Evolutionary conservation across 2,797 vertebrate species (phyloP).

Genomic region (Chromis chromis): DNA sequence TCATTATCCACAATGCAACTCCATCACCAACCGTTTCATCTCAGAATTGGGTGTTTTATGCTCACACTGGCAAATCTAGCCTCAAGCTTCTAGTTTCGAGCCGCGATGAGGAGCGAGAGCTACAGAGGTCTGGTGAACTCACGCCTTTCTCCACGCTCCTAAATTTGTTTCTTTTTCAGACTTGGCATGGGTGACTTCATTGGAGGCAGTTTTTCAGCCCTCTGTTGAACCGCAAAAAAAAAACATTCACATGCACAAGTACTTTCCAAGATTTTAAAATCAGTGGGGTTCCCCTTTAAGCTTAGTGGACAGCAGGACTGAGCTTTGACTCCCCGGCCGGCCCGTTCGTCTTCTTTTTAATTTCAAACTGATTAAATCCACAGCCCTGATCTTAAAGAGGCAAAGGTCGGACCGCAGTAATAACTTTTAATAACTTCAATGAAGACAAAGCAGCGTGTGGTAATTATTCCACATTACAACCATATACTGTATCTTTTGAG

Average conservation of each 20-base stretch:
- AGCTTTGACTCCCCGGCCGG: background rate
- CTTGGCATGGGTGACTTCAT: background rate
- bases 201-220: background rate
- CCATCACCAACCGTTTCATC: background rate
- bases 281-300: background rate
- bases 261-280: background rate
- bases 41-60: background rate
- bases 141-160: no score
- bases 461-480: background rate
- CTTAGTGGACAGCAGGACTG: background rate
- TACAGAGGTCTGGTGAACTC: constrained; percentile 3
- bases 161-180: no score
- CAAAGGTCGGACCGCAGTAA: constrained; percentile 11
- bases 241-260: no score
- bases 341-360: background rate
- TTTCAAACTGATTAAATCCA: constrained; percentile 21
- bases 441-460: background rate
- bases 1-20: background rate
- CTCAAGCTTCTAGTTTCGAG: background rate
- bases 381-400: background rate
- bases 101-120: background rate
- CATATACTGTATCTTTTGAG: constrained; percentile 11
- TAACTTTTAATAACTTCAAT: constrained; percentile 11
- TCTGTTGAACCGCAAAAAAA: no score
- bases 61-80: background rate